Conservation (phyloP, 2,888 invertebrate species). For the Diplolepis rosae region DNA sequence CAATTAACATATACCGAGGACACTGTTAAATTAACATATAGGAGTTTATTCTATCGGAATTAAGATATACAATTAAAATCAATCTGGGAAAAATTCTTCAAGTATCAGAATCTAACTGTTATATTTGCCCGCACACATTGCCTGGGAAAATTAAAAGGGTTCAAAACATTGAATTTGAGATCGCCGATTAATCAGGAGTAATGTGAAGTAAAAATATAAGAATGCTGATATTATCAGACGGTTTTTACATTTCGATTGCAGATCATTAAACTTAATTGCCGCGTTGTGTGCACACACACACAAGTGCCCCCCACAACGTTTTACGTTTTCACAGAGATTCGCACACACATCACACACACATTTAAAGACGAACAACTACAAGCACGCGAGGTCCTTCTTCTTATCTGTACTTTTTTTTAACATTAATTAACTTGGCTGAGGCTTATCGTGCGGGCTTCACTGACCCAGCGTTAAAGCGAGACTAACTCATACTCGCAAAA, state of each 20-base stretch:
- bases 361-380: background rate
- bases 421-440: constrained; percentile 68
- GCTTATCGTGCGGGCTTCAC: constrained; percentile 60
- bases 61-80: background rate
- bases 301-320: constrained; percentile 23
- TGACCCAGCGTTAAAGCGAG: constrained; percentile 52
- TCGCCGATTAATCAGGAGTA: constrained; percentile 7
- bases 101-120: background rate
- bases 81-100: background rate
- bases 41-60: background rate
- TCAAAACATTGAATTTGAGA: constrained; percentile 2
- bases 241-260: constrained; percentile 22
- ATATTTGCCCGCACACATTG: constrained; percentile 10
- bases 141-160: constrained; percentile 9
- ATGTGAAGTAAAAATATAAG: constrained; percentile 7
- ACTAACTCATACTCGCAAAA: constrained; percentile 33
- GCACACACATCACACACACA: background rate
- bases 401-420: constrained; percentile 53
- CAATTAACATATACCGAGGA: background rate
- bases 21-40: background rate
- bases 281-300: constrained; percentile 8
- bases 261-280: constrained; percentile 26
- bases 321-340: constrained; percentile 2
- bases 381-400: constrained; percentile 21
- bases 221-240: constrained; percentile 10